These are phyloP conservation scores for Hemibagrus wyckioides DNA, from an alignment of 2,113 vertebrate genomes.

Conservation along the genomic window DNA sequence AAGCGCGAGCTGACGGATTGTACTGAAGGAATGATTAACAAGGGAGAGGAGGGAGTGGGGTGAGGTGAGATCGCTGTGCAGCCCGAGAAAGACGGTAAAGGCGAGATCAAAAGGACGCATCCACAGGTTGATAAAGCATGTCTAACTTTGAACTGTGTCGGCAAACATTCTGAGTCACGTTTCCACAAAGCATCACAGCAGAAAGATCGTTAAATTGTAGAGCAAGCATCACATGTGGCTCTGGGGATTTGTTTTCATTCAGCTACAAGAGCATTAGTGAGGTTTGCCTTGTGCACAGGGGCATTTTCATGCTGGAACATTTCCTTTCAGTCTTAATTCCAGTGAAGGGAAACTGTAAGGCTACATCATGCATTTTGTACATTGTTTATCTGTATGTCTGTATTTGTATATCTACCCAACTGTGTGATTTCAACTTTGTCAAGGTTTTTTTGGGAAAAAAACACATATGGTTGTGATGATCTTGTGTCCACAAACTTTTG, in stretches of 20 bases:
- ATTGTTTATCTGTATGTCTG: too few relatives aligned
- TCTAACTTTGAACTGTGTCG: constrained; percentile 47
- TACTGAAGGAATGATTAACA: constrained; percentile 92
- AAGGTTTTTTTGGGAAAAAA: neutral
- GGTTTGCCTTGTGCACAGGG: neutral
- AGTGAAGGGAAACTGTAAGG: neutral
- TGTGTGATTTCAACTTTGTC: neutral
- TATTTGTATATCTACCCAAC: neutral
- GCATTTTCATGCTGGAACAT: neutral
- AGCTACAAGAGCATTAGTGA: neutral
- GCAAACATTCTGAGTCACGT: neutral
- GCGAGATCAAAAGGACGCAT: constrained; percentile 55
- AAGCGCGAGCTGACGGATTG: constrained; percentile 88
- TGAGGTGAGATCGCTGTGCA: constrained; percentile 67
- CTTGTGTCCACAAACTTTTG: neutral
- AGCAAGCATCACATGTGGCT: neutral
- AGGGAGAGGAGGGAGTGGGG: constrained; percentile 58
- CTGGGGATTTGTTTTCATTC: neutral
- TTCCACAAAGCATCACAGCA: neutral
- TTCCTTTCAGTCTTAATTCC: neutral
- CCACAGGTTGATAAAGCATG: constrained; percentile 40
- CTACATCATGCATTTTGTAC: neutral
- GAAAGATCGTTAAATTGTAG: neutral
- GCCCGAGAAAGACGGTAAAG: constrained; percentile 70
- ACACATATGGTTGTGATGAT: neutral